Evolutionary conservation across 2,113 vertebrate genomes (phyloP), one percentile per base, ranked within the genome.

Genomic region (Tyrannus savana): DNA sequence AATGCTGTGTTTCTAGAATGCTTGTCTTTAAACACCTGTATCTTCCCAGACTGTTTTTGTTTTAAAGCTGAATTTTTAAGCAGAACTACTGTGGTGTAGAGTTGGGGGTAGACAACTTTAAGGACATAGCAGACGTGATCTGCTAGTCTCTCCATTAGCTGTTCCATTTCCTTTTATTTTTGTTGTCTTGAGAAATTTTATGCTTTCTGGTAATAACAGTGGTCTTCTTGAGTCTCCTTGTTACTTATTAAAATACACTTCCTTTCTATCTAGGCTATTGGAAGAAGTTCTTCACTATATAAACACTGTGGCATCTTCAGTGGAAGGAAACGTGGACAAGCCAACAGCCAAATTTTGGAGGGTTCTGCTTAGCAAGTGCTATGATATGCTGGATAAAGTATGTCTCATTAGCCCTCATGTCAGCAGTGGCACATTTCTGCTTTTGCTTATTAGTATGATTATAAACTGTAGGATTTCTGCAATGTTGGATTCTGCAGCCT

Each of bases 321-420:
- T 99, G 79, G 99, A 99, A 97, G 97, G 97, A 73, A 99, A 99
- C 3, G 93, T 98, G 2, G 98, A 99, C 94, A 98, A 98, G 82
- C 97, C 98, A 47, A 99, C 98, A 0, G 98, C 98, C 46, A 99
- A 99, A 97, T 99, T 99, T 84, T 99, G 99, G 99, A 98, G 99
- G 56, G 99, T 98, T 27, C 98, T 99, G 60, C 98, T 99, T 46
- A 99, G 98, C 67, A 99, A 99, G 90, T 96, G 98, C 28, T 99
- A 99, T 5, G 99, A 99, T 55, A 89, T 99, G 76, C 96, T 99
- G 76, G 99, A 99, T 73, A 99, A 99, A 97, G 99, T 99, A 87
- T 28, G 97, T 92, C 30, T 91, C 35, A 11, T 60, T 68, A 71
- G 50, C 4, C 25, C 5, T 59, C 16, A 4, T 21, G 10, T 37